Base-by-base conservation (phyloP, 2,888 invertebrate species). In the Machimus atricapillus region DNA sequence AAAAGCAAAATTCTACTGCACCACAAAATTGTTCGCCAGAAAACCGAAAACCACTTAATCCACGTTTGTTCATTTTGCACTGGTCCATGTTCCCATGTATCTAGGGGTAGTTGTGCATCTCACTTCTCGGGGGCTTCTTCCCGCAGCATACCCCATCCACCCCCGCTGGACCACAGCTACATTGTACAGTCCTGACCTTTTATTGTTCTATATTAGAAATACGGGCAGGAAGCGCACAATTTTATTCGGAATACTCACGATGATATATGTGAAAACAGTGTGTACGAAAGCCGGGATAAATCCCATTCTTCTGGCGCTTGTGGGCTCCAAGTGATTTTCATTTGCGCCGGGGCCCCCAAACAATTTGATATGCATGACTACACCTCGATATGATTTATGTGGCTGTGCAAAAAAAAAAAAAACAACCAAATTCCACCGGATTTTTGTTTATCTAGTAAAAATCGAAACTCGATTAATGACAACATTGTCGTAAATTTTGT, bases 21-120 rank as follows among this genome's bases (percentile, higher is more conserved):
- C 83, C 83, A 46, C 83, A 83, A 83, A 83, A 83, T 83, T 83
- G 83, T 83, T 83, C 73, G 66, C 83, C 66, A 73, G 83, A 83
- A 83, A 83, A 83, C 83, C 83, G 83, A 83, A 83, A 83, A 83
- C 83, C 83, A 83, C 83, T 83, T 83, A 83, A 83, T 83, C 83
- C 83, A 66, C 83, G 83, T 83, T 83, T 83, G 83, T 83, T 83
- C 83, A 83, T 83, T 83, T 83, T 83, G 27, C 83, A 83, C 83
- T 43, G 66, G 19, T 23, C 82, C 82, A 56, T 73, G 66, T 40
- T 83, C 43, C 83, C 43, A 73, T 83, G 66, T 37, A 73, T 73
- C 40, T 66, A 3, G 9, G 77, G 37, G 40, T 40, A 40, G 19
- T 34, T 34, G 27, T 31, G 27, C 46, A 43, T 56, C 81, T 16